A percentile compares a stretch with the other conserved stretches of the same genome.
Conservation (phyloP, 2,888 invertebrate genomes). For the Netelia virgata region DNA sequence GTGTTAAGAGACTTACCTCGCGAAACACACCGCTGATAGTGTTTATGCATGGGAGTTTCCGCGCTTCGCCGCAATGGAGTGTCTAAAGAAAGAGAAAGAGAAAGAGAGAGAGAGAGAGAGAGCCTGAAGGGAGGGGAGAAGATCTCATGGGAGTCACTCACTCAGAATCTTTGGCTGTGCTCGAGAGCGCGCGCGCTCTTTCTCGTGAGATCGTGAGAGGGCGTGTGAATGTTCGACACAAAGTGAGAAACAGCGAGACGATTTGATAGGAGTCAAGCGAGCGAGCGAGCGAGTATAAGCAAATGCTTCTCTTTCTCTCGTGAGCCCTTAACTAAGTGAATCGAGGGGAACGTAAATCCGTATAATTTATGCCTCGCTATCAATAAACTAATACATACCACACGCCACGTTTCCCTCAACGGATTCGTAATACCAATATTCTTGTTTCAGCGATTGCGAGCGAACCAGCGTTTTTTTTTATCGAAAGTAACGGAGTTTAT, state of each 20-base stretch:
- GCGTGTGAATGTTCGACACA: constrained; percentile 71
- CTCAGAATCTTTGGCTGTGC: constrained; percentile 37
- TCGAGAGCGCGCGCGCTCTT: constrained; percentile 32
- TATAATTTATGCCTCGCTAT: constrained; percentile 60
- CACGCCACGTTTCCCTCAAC: constrained; percentile 34
- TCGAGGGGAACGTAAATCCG: constrained; percentile 59
- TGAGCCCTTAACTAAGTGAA: constrained; percentile 65
- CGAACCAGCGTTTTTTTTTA: constrained; percentile 25
- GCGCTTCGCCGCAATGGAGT: background rate
- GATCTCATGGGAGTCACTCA: constrained; percentile 52
- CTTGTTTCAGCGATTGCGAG: background rate
- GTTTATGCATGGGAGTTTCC: constrained; percentile 1
- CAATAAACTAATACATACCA: constrained; percentile 63
- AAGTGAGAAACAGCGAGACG: constrained; percentile 55
- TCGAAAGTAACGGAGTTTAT: constrained; percentile 19
- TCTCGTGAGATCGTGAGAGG: constrained; percentile 72
- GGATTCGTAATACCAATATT: constrained; percentile 30
- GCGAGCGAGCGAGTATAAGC: constrained; percentile 51
- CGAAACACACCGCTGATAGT: background rate
- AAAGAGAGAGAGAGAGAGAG: background rate
- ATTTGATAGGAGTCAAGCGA: constrained; percentile 43
- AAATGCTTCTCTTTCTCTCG: constrained; percentile 26
- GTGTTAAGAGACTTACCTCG: constrained; percentile 1
- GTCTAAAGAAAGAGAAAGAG: background rate
- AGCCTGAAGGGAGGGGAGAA: constrained; percentile 15